Percentiles rank a stretch among this genome's conserved stretches.
phyloP scores from a whole-genome alignment of 2,888 invertebrate genomes.

The Mellilla xanthometata region DNA sequence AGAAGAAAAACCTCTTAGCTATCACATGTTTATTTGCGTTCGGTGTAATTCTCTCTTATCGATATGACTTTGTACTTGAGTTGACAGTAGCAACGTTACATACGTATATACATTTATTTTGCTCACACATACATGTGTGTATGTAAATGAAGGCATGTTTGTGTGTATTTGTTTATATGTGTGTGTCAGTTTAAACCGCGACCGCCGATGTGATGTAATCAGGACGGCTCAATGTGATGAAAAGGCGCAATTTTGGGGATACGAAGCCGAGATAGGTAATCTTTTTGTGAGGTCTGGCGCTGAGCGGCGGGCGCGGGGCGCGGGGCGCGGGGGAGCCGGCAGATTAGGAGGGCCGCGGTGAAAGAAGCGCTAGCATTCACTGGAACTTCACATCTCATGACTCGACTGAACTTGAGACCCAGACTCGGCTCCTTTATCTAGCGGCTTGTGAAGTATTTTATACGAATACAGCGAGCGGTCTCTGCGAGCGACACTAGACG shows the following conservation, averaged over 20 bases:
- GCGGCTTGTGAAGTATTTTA: too few relatives aligned
- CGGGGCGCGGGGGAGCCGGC: not conserved
- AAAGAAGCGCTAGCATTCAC: conserved; percentile 9
- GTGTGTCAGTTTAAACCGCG: not conserved
- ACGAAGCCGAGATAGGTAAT: conserved; percentile 13
- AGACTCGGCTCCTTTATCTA: not conserved
- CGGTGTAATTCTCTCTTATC: too few relatives aligned
- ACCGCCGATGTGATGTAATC: conserved; percentile 10
- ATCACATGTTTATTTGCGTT: too few relatives aligned
- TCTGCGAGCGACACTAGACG: too few relatives aligned
- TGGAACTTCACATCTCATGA: conserved; percentile 11
- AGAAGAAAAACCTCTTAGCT: too few relatives aligned
- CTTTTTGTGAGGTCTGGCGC: conserved; percentile 13
- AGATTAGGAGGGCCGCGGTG: conserved; percentile 9
- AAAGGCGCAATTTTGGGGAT: conserved; percentile 20
- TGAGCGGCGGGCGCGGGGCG: conserved; percentile 6
- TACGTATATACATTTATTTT: not conserved
- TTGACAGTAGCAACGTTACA: too few relatives aligned
- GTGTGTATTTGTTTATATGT: not conserved
- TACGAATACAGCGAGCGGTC: too few relatives aligned
- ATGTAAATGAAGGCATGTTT: not conserved
- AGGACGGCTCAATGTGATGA: conserved; percentile 12
- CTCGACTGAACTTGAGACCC: conserved; percentile 3
- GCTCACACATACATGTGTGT: not conserved
- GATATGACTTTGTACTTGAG: too few relatives aligned